Evolutionary conservation across 2,113 vertebrate species (phyloP).

Genomic region (Cyprinus carpio): DNA sequence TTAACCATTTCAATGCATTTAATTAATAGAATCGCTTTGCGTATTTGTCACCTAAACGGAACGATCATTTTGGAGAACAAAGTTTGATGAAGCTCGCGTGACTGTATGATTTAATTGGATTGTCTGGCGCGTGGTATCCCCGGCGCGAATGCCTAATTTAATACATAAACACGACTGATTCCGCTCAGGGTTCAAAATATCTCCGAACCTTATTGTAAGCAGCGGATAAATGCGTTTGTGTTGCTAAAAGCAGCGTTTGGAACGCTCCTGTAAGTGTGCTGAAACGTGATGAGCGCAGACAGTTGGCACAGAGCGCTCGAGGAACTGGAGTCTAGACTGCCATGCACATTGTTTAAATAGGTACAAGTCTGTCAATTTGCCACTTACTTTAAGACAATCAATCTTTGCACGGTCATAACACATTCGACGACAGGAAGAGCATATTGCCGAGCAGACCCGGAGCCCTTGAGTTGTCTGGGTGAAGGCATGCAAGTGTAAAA

Average conservation of each 20-base stretch:
- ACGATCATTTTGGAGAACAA: conserved; percentile 28
- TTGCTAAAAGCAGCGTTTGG: conserved; percentile 13
- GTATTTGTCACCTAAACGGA: neutral
- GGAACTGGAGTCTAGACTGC: conserved; percentile 61
- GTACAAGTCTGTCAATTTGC: conserved; percentile 44
- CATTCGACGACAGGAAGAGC: conserved; percentile 46
- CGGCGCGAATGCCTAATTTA: conserved; percentile 38
- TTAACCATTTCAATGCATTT: neutral
- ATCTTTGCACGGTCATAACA: conserved; percentile 64
- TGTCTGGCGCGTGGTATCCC: conserved; percentile 48
- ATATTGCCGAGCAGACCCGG: conserved; percentile 45
- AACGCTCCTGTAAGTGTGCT: conserved; percentile 11
- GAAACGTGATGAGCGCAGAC: conserved; percentile 43
- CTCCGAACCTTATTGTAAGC: conserved; percentile 8
- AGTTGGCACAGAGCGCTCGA: conserved; percentile 47
- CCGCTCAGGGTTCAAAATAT: neutral
- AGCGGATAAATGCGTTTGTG: neutral
- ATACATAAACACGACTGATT: conserved; percentile 45
- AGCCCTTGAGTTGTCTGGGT: conserved; percentile 59
- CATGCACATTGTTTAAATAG: conserved; percentile 56
- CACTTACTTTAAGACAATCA: conserved; percentile 41
- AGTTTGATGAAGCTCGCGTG: conserved; percentile 54
- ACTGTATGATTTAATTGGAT: conserved; percentile 52
- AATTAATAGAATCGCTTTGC: conserved; percentile 20
- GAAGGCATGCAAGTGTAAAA: conserved; percentile 65